Evolutionary conservation across 2,797 vertebrate species (phyloP).

Genomic region (Heterohyrax brucei): DNA sequence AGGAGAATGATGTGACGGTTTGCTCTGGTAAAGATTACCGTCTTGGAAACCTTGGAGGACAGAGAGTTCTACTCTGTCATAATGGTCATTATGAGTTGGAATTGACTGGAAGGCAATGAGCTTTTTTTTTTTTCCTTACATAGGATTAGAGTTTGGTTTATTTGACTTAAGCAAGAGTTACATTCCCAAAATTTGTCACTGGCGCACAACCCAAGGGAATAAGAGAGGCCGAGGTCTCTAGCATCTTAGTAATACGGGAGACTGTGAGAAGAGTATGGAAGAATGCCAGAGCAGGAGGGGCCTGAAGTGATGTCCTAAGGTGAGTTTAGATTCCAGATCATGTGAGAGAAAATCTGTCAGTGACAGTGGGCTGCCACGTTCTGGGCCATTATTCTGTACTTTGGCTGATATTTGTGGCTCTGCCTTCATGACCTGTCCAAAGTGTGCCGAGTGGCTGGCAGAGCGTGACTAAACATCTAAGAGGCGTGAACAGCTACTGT

Average conservation of each 20-base stretch:
- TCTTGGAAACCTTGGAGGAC: not conserved
- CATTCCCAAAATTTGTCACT: not conserved
- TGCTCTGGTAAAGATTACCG: not conserved
- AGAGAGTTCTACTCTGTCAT: not conserved
- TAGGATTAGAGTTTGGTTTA: constrained; percentile 19
- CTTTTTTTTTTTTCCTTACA: not conserved
- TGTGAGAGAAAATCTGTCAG: not conserved
- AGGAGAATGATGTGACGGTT: not conserved
- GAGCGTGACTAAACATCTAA: not conserved
- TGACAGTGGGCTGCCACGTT: not conserved
- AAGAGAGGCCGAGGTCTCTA: not conserved
- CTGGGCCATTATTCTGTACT: not conserved
- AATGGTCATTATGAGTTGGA: not conserved
- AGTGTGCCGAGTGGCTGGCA: not conserved
- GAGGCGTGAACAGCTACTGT: not conserved
- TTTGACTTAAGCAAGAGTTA: not conserved
- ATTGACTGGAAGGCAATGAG: not conserved
- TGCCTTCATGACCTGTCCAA: not conserved
- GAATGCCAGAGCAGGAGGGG: not conserved
- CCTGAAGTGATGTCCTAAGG: not conserved
- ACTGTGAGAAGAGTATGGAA: not conserved
- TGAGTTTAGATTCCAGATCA: not conserved
- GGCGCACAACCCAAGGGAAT: not conserved
- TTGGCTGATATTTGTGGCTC: not conserved
- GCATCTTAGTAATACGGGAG: not conserved